These are phyloP conservation scores for Drosophila nigrodunni DNA, from an alignment of 1,140 invertebrate genomes.

Conservation along the genomic window DNA sequence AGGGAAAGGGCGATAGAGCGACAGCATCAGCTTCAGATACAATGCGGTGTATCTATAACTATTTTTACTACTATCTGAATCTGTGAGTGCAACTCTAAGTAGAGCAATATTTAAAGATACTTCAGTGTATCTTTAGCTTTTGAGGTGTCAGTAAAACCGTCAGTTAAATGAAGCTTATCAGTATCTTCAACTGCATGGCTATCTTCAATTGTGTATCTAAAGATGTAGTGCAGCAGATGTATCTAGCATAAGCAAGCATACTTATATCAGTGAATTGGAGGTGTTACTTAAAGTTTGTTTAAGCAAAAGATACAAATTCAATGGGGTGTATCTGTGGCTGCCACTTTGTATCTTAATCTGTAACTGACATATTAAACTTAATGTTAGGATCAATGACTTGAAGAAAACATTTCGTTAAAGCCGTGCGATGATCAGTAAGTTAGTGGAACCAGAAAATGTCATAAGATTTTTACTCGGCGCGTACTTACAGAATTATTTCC, in stretches of 20 bases:
- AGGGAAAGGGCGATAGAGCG: no score
- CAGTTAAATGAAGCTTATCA: no score
- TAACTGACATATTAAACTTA: not conserved
- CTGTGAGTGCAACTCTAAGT: not conserved
- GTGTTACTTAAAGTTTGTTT: no score
- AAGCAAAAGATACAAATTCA: no score
- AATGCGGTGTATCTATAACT: conserved; percentile 4
- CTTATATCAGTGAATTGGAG: no score
- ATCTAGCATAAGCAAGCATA: no score
- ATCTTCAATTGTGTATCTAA: not conserved
- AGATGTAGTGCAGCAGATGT: not conserved
- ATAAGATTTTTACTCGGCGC: no score
- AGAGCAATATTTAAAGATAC: not conserved
- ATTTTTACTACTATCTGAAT: not conserved
- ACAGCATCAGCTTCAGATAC: conserved; percentile 21
- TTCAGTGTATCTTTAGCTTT: not conserved
- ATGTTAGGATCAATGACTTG: no score
- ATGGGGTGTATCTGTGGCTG: not conserved
- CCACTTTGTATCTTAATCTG: not conserved
- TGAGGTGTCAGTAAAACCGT: not conserved
- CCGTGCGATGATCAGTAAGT: no score
- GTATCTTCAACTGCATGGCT: conserved; percentile 1
- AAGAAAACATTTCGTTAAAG: no score
- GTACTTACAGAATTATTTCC: no score
- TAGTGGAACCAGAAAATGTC: no score